Evolutionary conservation across 2,888 invertebrate genomes (phyloP), one percentile per base, ranked within the genome.

Genomic region (Drepanosiphum platanoidis): DNA sequence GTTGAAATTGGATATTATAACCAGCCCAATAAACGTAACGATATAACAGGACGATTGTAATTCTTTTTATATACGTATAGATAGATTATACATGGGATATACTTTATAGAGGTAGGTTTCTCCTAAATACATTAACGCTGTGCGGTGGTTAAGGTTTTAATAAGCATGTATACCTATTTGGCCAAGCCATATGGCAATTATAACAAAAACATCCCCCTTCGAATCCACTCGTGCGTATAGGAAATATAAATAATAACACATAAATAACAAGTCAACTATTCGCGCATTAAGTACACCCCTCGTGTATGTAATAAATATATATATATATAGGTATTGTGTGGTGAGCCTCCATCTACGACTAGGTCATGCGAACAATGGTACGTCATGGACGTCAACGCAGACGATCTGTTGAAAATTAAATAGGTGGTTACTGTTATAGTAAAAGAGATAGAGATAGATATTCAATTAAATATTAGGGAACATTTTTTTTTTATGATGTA

Each of bases 261-360:
- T 82, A 72, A 82, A 82, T 82, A 82, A 82, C 81, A 61, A 82
- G 81, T 82, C 61, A 82, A 82, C 81, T 82, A 71, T 82, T 82
- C 18, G 81, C 81, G 71, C 15, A 32, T 42, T 13, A 46, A 36
- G 27, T 39, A 46, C 66, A 68, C 68, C 79, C 79, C 46, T 34
- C 52, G 42, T 64, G 11, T 27, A 64, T 64, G 11, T 61, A 61
- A 27, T 27, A 27, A n/a, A 27, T 61, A 58, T 42, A 11, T 42
- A 42, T 42, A 42, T 42, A 42, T 42, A 42, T 42, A 42, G 42
- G 42, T 42, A 42, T 42, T 42, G 11, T 42, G 42, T 42, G 11
- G 42, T 42, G 42, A 5, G 42, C n/a, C 4, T 66, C 11, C 15
- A 15, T 15, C 32, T 66, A 66, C n/a, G 66, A 79, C 42, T 79